Evolutionary conservation across 2,797 vertebrate species (phyloP).

Genomic region (Graptemys geographica): DNA sequence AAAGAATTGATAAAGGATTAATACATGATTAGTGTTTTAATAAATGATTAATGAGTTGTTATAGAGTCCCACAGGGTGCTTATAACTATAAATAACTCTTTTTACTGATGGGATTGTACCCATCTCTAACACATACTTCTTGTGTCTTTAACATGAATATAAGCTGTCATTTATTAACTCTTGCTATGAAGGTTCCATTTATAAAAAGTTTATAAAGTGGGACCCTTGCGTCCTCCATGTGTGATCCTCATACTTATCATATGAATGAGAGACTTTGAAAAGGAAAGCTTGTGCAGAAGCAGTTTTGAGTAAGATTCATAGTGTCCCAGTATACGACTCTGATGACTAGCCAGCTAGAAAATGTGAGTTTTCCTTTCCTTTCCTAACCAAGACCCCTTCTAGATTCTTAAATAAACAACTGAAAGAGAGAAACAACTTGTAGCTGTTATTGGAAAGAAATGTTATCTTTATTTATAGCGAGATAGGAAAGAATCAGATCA

Average conservation of each 20-base stretch:
- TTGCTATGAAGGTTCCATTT: background rate
- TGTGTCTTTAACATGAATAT: background rate
- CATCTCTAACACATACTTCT: background rate
- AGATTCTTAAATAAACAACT: background rate
- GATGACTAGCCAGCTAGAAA: background rate
- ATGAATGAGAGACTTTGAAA: background rate
- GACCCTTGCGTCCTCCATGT: background rate
- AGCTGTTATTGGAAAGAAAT: background rate
- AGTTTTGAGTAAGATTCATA: background rate
- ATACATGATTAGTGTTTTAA: background rate
- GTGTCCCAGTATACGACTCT: background rate
- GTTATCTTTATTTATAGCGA: background rate
- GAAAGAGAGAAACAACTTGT: background rate
- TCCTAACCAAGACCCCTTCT: background rate
- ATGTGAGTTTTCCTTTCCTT: background rate
- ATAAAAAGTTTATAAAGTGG: background rate
- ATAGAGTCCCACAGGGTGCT: background rate
- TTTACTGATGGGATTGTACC: background rate
- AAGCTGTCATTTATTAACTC: background rate
- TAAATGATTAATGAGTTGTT: background rate
- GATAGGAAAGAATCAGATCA: background rate
- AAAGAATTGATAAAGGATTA: background rate
- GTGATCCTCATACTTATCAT: background rate
- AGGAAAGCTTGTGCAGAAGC: rapidly evolving
- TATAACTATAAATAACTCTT: background rate